Conservation (phyloP, 2,797 vertebrate genomes). For the Mastacembelus armatus region DNA sequence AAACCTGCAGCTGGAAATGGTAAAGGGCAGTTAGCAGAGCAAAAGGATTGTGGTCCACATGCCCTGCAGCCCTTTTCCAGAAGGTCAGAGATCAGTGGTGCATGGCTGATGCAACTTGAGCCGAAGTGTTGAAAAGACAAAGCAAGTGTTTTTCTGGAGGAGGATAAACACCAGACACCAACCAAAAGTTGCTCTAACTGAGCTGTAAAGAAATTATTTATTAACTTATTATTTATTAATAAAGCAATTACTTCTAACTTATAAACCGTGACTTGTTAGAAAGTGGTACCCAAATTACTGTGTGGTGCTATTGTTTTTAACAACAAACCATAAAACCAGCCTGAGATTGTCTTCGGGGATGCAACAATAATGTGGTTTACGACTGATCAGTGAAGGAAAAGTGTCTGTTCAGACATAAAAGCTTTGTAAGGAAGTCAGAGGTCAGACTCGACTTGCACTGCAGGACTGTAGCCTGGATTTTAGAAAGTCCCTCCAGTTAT, state of each 20-base stretch:
- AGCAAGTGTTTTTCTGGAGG: not conserved
- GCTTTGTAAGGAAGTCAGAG: slow-evolving; percentile 16
- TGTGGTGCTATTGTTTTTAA: not conserved
- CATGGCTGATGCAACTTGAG: not conserved
- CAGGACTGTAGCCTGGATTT: too few species aligned
- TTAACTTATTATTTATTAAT: not conserved
- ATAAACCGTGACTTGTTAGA: too few species aligned
- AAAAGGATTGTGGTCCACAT: not conserved
- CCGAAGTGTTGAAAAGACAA: not conserved
- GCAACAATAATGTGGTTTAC: not conserved
- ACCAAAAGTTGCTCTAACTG: not conserved
- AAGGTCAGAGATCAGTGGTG: slow-evolving; percentile 18
- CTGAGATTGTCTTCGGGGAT: not conserved
- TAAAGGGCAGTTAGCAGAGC: not conserved
- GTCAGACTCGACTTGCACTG: slow-evolving; percentile 1
- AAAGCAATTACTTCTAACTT: not conserved
- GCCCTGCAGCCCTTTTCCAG: not conserved
- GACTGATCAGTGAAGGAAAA: too few species aligned
- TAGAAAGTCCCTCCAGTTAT: too few species aligned
- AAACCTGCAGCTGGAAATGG: not conserved
- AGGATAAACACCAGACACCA: too few species aligned
- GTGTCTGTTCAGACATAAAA: too few species aligned
- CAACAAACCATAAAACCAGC: not conserved
- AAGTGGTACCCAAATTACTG: too few species aligned
- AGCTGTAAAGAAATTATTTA: not conserved